These are phyloP conservation scores for Sphaeramia orbicularis DNA, from an alignment of 2,797 vertebrate species.

Conservation along the genomic window DNA sequence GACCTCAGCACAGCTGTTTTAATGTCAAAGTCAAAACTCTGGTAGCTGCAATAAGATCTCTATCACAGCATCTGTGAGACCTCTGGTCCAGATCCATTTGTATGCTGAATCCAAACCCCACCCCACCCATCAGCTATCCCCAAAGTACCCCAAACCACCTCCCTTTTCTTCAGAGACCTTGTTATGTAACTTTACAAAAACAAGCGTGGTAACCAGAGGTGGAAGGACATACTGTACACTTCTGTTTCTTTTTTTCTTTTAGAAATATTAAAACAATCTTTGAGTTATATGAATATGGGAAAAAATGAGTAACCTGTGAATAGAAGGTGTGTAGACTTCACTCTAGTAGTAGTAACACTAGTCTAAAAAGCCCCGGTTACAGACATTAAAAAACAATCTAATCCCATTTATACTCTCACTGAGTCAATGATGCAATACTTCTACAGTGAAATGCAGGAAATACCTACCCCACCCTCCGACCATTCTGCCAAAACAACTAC, in stretches of 20 bases:
- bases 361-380: too few species aligned
- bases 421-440: background rate
- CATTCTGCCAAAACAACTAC: background rate
- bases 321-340: too few species aligned
- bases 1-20: too few species aligned
- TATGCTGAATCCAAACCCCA: background rate
- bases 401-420: background rate
- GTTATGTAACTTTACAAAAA: conserved; percentile 33
- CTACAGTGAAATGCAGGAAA: background rate
- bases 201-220: background rate
- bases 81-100: background rate
- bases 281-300: too few species aligned
- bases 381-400: background rate
- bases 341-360: too few species aligned
- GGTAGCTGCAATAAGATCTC: background rate
- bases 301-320: too few species aligned
- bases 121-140: background rate
- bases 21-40: too few species aligned
- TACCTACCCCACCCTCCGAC: background rate
- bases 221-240: too few species aligned
- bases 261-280: too few species aligned
- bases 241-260: too few species aligned
- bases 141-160: background rate
- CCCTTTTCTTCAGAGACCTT: conserved; percentile 1
- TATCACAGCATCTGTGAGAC: conserved; percentile 1